Evolutionary conservation across 2,113 vertebrate genomes (phyloP).

Genomic region (Pan paniscus): DNA sequence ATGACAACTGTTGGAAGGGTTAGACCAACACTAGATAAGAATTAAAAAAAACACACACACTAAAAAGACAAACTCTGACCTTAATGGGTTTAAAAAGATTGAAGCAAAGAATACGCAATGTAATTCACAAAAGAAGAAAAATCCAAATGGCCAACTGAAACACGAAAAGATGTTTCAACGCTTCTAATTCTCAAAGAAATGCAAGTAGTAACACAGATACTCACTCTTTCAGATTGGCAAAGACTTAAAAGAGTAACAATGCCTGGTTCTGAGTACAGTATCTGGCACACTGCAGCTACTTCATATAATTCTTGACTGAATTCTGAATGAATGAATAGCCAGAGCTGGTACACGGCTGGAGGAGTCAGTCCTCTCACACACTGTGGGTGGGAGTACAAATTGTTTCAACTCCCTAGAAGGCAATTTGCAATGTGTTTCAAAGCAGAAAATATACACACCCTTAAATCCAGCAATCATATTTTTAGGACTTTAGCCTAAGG

Average conservation of each 20-base stretch:
- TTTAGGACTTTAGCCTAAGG: not conserved
- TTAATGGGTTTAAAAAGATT: not conserved
- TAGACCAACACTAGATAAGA: not conserved
- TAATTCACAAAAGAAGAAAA: conserved; percentile 18
- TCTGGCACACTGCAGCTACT: not conserved
- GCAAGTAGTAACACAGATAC: not conserved
- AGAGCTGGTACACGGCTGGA: not conserved
- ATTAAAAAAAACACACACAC: not conserved
- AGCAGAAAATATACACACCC: not conserved
- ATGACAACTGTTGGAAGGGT: not conserved
- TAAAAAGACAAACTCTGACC: not conserved
- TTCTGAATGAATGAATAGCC: not conserved
- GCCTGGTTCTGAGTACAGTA: not conserved
- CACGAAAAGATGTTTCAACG: not conserved
- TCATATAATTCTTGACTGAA: not conserved
- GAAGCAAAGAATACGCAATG: not conserved
- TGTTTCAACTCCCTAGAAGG: not conserved
- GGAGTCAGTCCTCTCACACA: not conserved
- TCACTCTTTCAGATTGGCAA: not conserved
- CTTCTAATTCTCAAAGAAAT: not conserved
- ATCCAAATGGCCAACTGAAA: not conserved
- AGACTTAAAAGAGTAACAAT: not conserved
- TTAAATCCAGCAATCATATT: not conserved
- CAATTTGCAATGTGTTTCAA: not conserved
- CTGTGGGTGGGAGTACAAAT: no score